These are phyloP conservation scores for Drosophila conformis DNA, from an alignment of 2,888 invertebrate genomes.

Conservation along the genomic window DNA sequence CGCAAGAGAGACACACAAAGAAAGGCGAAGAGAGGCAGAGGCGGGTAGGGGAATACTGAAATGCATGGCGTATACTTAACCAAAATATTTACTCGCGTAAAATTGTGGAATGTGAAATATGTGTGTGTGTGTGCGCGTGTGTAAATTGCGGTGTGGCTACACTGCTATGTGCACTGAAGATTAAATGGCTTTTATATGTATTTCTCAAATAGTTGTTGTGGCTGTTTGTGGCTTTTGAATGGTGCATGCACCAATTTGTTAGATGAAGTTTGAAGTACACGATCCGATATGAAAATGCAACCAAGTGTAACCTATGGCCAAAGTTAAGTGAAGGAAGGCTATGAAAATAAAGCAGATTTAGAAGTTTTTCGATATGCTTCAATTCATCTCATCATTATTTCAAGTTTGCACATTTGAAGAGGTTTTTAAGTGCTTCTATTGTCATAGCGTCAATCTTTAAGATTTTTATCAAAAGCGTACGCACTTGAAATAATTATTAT, in stretches of 20 bases:
- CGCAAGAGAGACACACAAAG: not conserved
- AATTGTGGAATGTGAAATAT: conserved; percentile 31
- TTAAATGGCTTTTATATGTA: conserved; percentile 78
- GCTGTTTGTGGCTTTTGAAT: conserved; percentile 35
- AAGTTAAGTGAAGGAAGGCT: conserved; percentile 14
- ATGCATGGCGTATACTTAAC: conserved; percentile 70
- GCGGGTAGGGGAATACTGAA: not conserved
- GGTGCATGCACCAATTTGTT: conserved; percentile 41
- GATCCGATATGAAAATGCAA: conserved; percentile 24
- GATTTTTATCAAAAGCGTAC: not conserved
- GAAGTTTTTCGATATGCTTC: conserved; percentile 5
- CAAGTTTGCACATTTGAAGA: not conserved
- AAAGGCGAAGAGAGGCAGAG: not conserved
- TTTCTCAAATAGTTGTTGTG: conserved; percentile 55
- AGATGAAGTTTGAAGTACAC: conserved; percentile 32
- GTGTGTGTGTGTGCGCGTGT: conserved; percentile 6
- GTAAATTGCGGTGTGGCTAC: conserved; percentile 24
- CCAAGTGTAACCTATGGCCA: conserved; percentile 34
- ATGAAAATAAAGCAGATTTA: conserved; percentile 5
- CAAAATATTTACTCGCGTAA: conserved; percentile 66
- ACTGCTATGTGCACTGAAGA: conserved; percentile 54
- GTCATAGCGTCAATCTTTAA: not conserved
- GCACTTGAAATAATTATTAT: conserved; percentile 12
- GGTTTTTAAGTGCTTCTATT: not conserved
- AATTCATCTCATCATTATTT: not conserved